A percentile compares a stretch with the other conserved stretches of the same genome.
phyloP scores from a whole-genome alignment of 37 sponge, comb jelly and placozoan genomes.

The Crambe crambe region DNA sequence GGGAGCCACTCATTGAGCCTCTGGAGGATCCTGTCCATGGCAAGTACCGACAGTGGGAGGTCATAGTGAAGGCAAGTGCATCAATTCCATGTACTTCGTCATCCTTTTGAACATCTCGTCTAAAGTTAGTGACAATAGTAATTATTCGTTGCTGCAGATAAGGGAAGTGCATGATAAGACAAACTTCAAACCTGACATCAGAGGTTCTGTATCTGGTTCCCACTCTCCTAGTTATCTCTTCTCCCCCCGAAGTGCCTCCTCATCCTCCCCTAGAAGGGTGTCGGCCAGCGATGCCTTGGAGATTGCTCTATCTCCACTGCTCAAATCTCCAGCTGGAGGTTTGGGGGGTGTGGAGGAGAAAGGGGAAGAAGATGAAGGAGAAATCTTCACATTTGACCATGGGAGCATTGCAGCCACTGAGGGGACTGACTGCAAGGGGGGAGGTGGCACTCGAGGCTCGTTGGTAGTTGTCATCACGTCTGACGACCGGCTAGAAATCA shows the following conservation, averaged over 20 bases:
- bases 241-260: too few species aligned
- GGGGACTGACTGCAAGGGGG: too few species aligned
- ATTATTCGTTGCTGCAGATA: too few species aligned
- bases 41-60: neutral
- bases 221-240: too few species aligned
- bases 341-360: neutral
- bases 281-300: neutral
- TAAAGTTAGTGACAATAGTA: too few species aligned
- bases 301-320: neutral
- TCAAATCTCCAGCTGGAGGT: too few species aligned
- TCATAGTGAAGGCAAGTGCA: constrained; percentile 7
- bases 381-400: neutral
- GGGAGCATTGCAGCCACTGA: neutral
- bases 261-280: too few species aligned
- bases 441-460: neutral
- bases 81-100: too few species aligned
- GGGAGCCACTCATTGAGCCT: constrained; percentile 41
- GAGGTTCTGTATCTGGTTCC: too few species aligned
- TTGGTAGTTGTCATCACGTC: constrained; percentile 6
- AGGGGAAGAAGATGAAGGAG: neutral
- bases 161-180: too few species aligned
- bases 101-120: too few species aligned
- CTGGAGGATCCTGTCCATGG: neutral
- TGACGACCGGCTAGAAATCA: constrained; percentile 24
- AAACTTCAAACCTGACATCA: too few species aligned